A percentile compares a stretch with the other conserved stretches of the same genome.
phyloP scores from a whole-genome alignment of 2,113 vertebrate species.

The Oreotragus oreotragus region DNA sequence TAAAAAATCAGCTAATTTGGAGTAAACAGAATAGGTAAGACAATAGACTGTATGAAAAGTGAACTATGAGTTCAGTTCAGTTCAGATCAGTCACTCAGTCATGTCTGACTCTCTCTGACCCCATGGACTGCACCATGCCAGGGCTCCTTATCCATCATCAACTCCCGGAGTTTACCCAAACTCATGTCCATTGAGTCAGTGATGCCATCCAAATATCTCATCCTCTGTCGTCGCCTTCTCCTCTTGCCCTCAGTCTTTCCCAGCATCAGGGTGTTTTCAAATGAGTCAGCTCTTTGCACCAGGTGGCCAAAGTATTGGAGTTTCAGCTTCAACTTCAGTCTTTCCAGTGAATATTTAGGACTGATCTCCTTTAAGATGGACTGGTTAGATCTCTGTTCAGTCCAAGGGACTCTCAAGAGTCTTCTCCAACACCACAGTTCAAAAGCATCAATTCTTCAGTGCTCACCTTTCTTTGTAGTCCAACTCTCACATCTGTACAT shows the following conservation, averaged over 20 bases:
- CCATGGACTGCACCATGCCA: accelerated
- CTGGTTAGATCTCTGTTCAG: neutral
- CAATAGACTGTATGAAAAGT: neutral
- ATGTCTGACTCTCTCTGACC: neutral
- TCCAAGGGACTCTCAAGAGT: neutral
- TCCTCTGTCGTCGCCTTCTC: neutral
- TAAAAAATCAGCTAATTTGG: neutral
- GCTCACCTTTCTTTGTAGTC: neutral
- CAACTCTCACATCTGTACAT: neutral
- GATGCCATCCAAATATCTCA: neutral
- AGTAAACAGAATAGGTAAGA: neutral
- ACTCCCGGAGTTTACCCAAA: neutral
- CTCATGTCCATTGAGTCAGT: neutral
- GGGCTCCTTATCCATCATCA: neutral
- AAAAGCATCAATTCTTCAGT: neutral
- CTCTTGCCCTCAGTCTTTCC: neutral
- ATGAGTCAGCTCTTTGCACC: neutral
- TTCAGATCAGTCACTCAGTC: accelerated
- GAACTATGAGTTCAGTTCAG: neutral
- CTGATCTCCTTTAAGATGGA: neutral
- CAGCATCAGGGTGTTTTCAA: neutral
- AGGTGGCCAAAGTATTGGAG: neutral
- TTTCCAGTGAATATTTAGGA: neutral
- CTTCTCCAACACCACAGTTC: neutral
- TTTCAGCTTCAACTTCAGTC: neutral